Percentiles rank a stretch among this genome's conserved stretches.
Evolutionary conservation across 2,113 vertebrate genomes (phyloP).

Genomic region (Lates calcarifer): DNA sequence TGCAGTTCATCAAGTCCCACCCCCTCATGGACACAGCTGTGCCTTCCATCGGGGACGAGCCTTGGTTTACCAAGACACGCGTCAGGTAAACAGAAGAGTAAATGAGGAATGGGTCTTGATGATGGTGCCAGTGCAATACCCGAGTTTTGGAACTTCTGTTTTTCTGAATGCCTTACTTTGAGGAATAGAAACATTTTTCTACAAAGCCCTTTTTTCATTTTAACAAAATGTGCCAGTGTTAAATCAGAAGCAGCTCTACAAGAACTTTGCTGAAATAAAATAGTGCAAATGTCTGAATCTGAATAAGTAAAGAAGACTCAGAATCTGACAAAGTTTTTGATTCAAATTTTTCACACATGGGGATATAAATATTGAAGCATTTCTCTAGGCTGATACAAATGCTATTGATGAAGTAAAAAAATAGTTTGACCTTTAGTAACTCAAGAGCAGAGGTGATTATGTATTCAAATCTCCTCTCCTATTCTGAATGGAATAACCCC

Average conservation of each 20-base stretch:
- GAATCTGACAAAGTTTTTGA: not conserved
- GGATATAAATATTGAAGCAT: not conserved
- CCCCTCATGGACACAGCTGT: slow-evolving; percentile 96
- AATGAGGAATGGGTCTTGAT: not conserved
- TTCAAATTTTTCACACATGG: not conserved
- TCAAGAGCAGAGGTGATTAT: not conserved
- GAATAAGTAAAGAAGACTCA: not conserved
- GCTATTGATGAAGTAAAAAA: not conserved
- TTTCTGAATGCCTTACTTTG: not conserved
- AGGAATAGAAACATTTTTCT: not conserved
- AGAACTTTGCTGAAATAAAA: not conserved
- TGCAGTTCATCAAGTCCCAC: slow-evolving; percentile 98
- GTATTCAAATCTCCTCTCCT: slow-evolving; percentile 25
- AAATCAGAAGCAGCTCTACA: not conserved
- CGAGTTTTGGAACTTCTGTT: not conserved
- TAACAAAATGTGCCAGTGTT: not conserved
- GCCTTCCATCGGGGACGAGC: slow-evolving; percentile 92
- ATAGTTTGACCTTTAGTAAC: not conserved
- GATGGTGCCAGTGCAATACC: not conserved
- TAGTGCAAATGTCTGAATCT: not conserved
- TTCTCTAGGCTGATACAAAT: not conserved
- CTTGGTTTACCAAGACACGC: slow-evolving; percentile 98
- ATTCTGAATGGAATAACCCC: slow-evolving; percentile 12
- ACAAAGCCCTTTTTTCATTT: not conserved
- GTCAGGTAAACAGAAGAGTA: slow-evolving; percentile 87